Evolutionary conservation across 2,888 invertebrate species (phyloP).

Genomic region (Meta bourneti): DNA sequence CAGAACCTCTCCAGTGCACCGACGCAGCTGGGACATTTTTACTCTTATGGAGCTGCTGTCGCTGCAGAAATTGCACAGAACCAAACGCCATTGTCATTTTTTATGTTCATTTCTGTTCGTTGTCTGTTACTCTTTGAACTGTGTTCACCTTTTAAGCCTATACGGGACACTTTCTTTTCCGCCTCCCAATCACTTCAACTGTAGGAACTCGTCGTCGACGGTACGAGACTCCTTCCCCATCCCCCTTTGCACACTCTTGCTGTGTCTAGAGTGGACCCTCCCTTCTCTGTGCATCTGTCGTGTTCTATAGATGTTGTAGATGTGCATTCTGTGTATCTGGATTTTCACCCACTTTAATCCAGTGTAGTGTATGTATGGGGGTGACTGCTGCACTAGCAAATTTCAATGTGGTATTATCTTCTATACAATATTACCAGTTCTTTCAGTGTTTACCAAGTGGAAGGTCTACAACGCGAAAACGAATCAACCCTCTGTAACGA

Average conservation of each 20-base stretch:
- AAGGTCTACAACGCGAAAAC: neutral
- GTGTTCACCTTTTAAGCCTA: conserved; percentile 38
- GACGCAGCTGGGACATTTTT: conserved; percentile 58
- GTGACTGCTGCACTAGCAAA: conserved; percentile 55
- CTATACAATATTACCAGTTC: conserved; percentile 30
- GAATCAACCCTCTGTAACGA: neutral
- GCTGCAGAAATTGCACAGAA: conserved; percentile 67
- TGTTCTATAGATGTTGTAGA: conserved; percentile 73
- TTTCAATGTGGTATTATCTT: conserved; percentile 43
- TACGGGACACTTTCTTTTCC: neutral
- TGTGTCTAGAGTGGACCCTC: conserved; percentile 45
- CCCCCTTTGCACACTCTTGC: neutral
- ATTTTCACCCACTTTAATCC: conserved; percentile 51
- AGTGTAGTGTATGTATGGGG: conserved; percentile 40
- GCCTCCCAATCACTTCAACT: conserved; percentile 24
- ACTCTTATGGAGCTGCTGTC: conserved; percentile 60
- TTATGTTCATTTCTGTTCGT: conserved; percentile 62
- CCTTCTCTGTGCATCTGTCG: conserved; percentile 58
- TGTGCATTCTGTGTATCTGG: conserved; percentile 58
- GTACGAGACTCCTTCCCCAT: neutral
- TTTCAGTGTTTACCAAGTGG: conserved; percentile 39
- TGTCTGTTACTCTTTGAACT: conserved; percentile 66
- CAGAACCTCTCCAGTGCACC: conserved; percentile 53
- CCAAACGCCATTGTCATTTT: conserved; percentile 73
- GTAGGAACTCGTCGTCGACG: neutral